These are phyloP conservation scores for Psittacula derbiana DNA, from an alignment of 2,797 vertebrate species.

Conservation along the genomic window DNA sequence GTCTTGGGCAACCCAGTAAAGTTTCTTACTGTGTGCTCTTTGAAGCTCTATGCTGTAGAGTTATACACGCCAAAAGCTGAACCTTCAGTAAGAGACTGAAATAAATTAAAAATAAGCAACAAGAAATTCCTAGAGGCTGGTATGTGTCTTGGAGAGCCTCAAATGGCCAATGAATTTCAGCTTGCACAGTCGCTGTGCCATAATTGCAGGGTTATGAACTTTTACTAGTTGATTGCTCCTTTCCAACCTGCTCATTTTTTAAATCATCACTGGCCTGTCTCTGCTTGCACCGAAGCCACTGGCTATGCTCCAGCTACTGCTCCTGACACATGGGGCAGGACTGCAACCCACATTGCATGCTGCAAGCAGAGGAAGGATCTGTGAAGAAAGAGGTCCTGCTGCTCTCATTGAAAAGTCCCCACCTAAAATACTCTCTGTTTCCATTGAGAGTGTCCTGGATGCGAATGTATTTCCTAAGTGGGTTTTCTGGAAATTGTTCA, in stretches of 20 bases:
- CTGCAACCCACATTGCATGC: not conserved
- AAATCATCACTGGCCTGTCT: not conserved
- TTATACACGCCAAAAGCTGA: not conserved
- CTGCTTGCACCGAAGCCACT: not conserved
- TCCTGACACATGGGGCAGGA: not conserved
- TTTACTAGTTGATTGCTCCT: conserved; percentile 22
- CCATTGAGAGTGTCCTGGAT: not conserved
- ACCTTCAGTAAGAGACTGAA: not conserved
- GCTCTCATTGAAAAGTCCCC: not conserved
- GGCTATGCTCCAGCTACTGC: not conserved
- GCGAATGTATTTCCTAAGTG: not conserved
- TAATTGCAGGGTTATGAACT: conserved; percentile 23
- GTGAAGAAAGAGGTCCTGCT: not conserved
- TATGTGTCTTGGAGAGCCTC: not conserved
- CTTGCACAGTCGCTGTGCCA: not conserved
- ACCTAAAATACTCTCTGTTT: not conserved
- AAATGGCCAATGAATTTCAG: conserved; percentile 29
- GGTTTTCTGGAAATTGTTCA: not conserved
- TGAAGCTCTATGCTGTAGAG: not conserved
- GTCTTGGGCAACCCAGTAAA: not conserved
- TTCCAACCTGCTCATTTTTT: conserved; percentile 21
- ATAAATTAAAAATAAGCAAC: conserved; percentile 10
- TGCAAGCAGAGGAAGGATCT: not conserved
- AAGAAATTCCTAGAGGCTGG: not conserved
- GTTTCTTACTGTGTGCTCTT: not conserved